These are phyloP conservation scores for Leptestheria dahalacensis DNA, from an alignment of 1,140 invertebrate species.

Conservation along the genomic window DNA sequence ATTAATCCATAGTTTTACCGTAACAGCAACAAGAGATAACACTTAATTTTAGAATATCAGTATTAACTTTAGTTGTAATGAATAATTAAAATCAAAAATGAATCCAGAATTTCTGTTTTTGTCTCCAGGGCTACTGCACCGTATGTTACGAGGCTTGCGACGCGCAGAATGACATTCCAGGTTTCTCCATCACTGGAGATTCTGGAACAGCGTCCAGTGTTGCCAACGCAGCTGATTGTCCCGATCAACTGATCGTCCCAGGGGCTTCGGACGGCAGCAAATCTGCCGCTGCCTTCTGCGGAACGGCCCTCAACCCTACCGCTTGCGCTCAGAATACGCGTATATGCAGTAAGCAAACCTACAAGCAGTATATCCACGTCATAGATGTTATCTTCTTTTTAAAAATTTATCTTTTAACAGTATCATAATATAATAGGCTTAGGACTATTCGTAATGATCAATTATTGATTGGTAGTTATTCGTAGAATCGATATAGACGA, in stretches of 20 bases:
- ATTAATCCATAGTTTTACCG: too few relatives aligned
- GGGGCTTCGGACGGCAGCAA: background rate
- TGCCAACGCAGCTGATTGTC: background rate
- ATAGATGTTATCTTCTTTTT: too few relatives aligned
- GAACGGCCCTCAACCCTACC: background rate
- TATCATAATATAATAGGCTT: too few relatives aligned
- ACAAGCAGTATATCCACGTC: background rate
- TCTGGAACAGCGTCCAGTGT: background rate
- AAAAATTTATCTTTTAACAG: too few relatives aligned
- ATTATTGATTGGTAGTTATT: too few relatives aligned
- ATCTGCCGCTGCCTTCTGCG: background rate
- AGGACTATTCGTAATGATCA: too few relatives aligned
- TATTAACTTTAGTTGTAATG: background rate
- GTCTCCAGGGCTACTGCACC: background rate
- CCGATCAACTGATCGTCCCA: background rate
- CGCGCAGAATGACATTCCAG: background rate
- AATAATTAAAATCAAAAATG: background rate
- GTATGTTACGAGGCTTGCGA: background rate
- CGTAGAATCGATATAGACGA: too few relatives aligned
- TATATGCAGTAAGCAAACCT: background rate
- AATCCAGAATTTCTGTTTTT: too few relatives aligned
- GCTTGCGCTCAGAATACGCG: background rate
- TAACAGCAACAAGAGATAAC: too few relatives aligned
- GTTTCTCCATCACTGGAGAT: background rate
- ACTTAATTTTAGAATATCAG: background rate